phyloP scores from a whole-genome alignment of 2,888 invertebrate genomes.

The Chirona hameri region DNA sequence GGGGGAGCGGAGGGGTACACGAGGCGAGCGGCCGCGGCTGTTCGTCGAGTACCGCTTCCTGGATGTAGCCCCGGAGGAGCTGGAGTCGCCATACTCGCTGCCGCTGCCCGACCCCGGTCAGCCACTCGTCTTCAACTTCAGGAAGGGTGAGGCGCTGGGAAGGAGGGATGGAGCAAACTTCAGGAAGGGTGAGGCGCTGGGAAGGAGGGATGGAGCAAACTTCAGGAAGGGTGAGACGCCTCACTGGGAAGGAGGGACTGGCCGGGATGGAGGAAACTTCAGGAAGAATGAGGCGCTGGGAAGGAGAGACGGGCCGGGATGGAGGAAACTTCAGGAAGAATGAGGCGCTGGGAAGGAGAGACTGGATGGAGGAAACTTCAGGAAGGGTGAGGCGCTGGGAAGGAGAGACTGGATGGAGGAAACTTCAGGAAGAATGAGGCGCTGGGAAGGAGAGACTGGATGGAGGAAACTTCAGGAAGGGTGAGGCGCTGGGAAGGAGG shows the following conservation, averaged over 20 bases:
- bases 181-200: too few relatives aligned
- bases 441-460: too few relatives aligned
- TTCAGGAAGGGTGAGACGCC: slow-evolving; percentile 47
- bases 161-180: not conserved
- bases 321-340: too few relatives aligned
- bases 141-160: slow-evolving; percentile 44
- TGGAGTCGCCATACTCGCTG: slow-evolving; percentile 50
- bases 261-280: not conserved
- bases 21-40: slow-evolving; percentile 44
- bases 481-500: too few relatives aligned
- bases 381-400: too few relatives aligned
- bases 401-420: too few relatives aligned
- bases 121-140: slow-evolving; percentile 49
- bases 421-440: too few relatives aligned
- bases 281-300: too few relatives aligned
- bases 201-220: slow-evolving; percentile 41
- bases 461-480: too few relatives aligned
- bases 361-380: too few relatives aligned
- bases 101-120: slow-evolving; percentile 48
- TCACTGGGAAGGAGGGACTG: not conserved
- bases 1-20: slow-evolving; percentile 40
- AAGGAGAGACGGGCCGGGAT: too few relatives aligned
- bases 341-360: too few relatives aligned
- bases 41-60: slow-evolving; percentile 51
- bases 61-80: slow-evolving; percentile 47